Evolutionary conservation across 1,140 invertebrate genomes (phyloP), one percentile per base, ranked within the genome.

Genomic region (Akabosia matsudoensis): DNA sequence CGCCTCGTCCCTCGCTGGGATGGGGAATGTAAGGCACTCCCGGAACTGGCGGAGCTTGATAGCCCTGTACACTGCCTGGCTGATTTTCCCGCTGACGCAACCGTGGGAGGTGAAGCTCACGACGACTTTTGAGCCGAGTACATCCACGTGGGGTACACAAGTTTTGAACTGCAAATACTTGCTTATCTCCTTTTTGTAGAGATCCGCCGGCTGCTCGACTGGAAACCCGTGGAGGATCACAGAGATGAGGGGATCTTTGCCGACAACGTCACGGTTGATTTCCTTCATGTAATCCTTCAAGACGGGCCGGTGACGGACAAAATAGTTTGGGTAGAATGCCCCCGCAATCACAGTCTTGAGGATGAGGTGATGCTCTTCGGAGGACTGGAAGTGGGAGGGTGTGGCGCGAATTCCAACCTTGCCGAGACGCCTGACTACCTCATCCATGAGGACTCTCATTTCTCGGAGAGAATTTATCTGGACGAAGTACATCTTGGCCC

Each of bases 291-390:
- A 87, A 51, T 88, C 85, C 33, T 85, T 80, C 0, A 84, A 85
- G 22, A 83, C 80, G 18, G 81, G 72, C 0, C 80, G 31, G 0
- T 84, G 84, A 37, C 90, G 89, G 14, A 91, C 82, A 85, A 94
- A 97, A 83, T 94, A 97, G 84, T 97, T 91, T 0, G 96, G 96
- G 86, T 97, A 97, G 85, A 97, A 97, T 24, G 93, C 93, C 13
- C 91, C 92, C 77, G 90, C 90, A 34, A 93, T 85, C 1, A 91
- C 86, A 33, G 79, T 78, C 77, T 81, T 81, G 0, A 81, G 33
- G 22, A 81, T 3, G 1, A 81, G 24, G 1, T 56, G 72, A n/a
- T 73, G 79, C 16, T 81, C 77, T 26, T 31, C 61, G 13, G 13
- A 24, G 10, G 1, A 13, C n/a, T 13, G 4, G 24, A n/a, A n/a